These are phyloP conservation scores for Nephrocerus scutellatus DNA, from an alignment of 2,888 invertebrate genomes.

Conservation along the genomic window DNA sequence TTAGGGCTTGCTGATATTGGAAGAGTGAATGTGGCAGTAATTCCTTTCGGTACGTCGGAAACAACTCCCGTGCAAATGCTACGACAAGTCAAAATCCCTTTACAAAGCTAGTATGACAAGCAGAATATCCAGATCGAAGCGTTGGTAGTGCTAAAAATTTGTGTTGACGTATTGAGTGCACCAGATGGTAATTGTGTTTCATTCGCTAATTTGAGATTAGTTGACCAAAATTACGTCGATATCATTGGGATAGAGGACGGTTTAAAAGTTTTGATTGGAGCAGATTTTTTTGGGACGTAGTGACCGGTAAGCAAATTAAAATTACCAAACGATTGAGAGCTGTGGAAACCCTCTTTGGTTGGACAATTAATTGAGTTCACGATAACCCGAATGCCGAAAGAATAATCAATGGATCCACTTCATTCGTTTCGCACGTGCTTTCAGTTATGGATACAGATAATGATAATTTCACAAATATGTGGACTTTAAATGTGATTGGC, in stretches of 20 bases:
- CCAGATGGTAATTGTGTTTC: slow-evolving; percentile 1
- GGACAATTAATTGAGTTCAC: slow-evolving; percentile 6
- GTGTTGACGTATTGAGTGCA: slow-evolving; percentile 9
- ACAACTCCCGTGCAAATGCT: not conserved
- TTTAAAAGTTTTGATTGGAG: slow-evolving; percentile 5
- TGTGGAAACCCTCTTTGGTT: slow-evolving; percentile 9
- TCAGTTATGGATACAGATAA: not conserved
- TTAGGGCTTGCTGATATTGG: no score
- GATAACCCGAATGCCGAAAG: not conserved
- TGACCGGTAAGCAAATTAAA: slow-evolving; percentile 2
- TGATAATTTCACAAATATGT: slow-evolving; percentile 1
- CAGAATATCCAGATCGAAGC: slow-evolving; percentile 5
- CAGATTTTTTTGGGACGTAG: slow-evolving; percentile 7
- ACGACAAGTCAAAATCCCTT: slow-evolving; percentile 2
- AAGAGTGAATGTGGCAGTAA: not conserved
- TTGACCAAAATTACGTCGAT: slow-evolving; percentile 1
- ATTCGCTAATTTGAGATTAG: slow-evolving; percentile 2
- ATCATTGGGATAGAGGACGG: not conserved
- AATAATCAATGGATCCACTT: not conserved
- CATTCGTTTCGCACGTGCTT: not conserved
- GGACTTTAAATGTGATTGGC: slow-evolving; percentile 6
- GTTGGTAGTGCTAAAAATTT: slow-evolving; percentile 13
- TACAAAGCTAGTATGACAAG: slow-evolving; percentile 5
- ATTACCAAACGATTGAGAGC: slow-evolving; percentile 5
- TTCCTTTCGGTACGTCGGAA: not conserved